A percentile compares a stretch with the other conserved stretches of the same genome.
Evolutionary conservation across 1,140 invertebrate species (phyloP).

Genomic region (Ridgeia piscesae): DNA sequence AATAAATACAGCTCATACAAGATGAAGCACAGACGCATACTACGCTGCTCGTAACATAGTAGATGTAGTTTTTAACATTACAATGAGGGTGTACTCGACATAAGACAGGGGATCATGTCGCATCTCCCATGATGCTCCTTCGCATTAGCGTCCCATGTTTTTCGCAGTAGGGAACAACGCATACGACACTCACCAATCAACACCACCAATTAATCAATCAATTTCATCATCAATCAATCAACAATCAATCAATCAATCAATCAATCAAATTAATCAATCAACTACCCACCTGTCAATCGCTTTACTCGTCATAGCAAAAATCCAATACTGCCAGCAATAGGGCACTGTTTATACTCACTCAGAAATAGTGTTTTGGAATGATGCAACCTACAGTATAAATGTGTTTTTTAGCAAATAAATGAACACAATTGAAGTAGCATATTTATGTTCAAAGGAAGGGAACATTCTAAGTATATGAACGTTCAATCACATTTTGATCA

Average conservation of each 20-base stretch:
- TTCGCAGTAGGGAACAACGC: slow-evolving; percentile 64
- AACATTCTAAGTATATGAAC: neutral
- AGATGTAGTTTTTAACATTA: neutral
- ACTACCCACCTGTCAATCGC: no score
- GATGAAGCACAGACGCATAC: neutral
- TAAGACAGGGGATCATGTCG: slow-evolving; percentile 69
- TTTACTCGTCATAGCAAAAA: neutral
- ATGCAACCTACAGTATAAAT: neutral
- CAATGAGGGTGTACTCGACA: slow-evolving; percentile 56
- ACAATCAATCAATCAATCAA: no score
- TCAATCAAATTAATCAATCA: no score
- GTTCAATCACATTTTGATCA: no score
- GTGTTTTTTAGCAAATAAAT: neutral
- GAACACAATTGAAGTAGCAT: neutral
- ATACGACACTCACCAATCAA: no score
- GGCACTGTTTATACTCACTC: neutral
- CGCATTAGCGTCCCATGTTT: slow-evolving; percentile 68
- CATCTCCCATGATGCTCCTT: slow-evolving; percentile 63
- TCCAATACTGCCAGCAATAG: neutral
- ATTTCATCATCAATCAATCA: no score
- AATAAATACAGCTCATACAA: neutral
- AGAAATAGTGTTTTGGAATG: neutral
- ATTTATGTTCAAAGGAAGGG: neutral
- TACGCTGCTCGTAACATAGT: no score
- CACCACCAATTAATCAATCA: no score